Conservation (phyloP, 2,888 invertebrate genomes). For the Orthosia gracilis region DNA sequence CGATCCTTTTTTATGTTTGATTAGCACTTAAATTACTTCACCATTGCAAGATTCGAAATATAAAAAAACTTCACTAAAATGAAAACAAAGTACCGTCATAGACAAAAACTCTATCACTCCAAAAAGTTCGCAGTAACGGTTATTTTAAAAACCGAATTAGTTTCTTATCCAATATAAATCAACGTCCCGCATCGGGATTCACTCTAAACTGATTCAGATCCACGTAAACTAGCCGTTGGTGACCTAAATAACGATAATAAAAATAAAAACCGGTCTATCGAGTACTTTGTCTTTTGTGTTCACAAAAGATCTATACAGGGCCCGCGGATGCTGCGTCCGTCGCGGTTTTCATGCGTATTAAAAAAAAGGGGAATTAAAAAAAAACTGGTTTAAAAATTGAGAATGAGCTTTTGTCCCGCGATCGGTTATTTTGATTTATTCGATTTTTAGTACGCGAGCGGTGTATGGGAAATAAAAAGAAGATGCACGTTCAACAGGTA, state of each 20-base stretch:
- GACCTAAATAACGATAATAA: slow-evolving; percentile 84
- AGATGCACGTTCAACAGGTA: slow-evolving; percentile 88
- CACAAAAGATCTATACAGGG: slow-evolving; percentile 87
- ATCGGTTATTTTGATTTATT: slow-evolving; percentile 91
- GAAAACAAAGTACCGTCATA: background rate
- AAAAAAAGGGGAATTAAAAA: slow-evolving; percentile 76
- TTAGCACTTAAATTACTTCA: background rate
- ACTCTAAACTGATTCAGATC: slow-evolving; percentile 77
- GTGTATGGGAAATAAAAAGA: slow-evolving; percentile 86
- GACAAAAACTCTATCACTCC: slow-evolving; percentile 12
- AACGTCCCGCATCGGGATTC: slow-evolving; percentile 68
- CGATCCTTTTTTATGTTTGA: background rate
- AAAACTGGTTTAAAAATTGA: slow-evolving; percentile 85
- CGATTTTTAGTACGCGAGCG: slow-evolving; percentile 87
- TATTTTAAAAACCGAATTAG: slow-evolving; percentile 52
- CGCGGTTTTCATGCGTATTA: slow-evolving; percentile 75
- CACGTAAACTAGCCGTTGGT: slow-evolving; percentile 81
- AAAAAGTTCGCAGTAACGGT: slow-evolving; percentile 3
- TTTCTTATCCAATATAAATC: slow-evolving; percentile 47
- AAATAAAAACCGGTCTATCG: slow-evolving; percentile 85
- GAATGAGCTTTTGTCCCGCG: slow-evolving; percentile 87
- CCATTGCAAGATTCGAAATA: too few relatives aligned
- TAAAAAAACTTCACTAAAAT: background rate
- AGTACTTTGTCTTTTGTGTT: slow-evolving; percentile 84
- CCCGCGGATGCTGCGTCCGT: slow-evolving; percentile 88